Evolutionary conservation across 2,888 invertebrate species (phyloP).

Genomic region (Synanthedon formicaeformis): DNA sequence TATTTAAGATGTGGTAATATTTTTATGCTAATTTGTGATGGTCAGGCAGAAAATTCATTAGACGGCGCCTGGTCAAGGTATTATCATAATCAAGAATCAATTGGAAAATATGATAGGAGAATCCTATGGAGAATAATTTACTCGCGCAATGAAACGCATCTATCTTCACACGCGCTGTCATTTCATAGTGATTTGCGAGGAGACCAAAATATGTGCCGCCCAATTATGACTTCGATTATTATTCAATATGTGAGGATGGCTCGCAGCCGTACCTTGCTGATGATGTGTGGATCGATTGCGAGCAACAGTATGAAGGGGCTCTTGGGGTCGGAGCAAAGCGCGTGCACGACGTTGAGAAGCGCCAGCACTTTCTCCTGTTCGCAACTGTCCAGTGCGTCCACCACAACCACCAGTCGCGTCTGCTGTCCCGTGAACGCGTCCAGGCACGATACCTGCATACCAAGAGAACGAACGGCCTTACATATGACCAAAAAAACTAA

Average conservation of each 20-base stretch:
- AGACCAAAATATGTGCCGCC: neutral
- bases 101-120: too few species aligned
- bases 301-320: constrained; percentile 96
- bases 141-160: too few species aligned
- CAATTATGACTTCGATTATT: neutral
- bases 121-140: too few species aligned
- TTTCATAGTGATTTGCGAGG: neutral
- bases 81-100: too few species aligned
- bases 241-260: neutral
- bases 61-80: too few species aligned
- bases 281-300: constrained; percentile 98
- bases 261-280: constrained; percentile 78
- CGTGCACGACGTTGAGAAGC: constrained; percentile 94
- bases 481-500: too few species aligned
- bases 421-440: constrained; percentile 95
- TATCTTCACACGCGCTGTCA: neutral
- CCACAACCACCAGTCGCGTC: constrained; percentile 93
- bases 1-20: too few species aligned
- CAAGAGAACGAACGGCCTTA: too few species aligned
- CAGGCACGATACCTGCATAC: constrained; percentile 83
- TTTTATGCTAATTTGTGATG: too few species aligned
- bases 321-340: constrained; percentile 92
- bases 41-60: too few species aligned
- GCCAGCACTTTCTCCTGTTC: constrained; percentile 96
- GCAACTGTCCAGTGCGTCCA: constrained; percentile 97